Base-by-base conservation (phyloP, 2,888 invertebrate genomes). In the Caenorhabditis becei region DNA sequence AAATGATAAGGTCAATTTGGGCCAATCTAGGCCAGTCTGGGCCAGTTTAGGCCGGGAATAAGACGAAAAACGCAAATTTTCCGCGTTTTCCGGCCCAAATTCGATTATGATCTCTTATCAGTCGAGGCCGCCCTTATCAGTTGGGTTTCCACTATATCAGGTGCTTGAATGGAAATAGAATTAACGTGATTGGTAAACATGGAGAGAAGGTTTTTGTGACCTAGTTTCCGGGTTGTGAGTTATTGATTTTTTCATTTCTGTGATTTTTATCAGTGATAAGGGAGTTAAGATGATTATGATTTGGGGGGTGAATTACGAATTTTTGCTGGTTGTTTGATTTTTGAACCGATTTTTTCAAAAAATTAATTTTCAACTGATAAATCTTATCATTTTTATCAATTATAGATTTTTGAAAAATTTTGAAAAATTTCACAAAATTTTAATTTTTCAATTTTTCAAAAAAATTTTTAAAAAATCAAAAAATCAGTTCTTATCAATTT, bases 91-190 rank as follows among this genome's bases (percentile, higher is more conserved):
- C 41, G 11, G 20, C 5, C 47, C 47, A 5, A 70, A 70, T 70
- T 70, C 59, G 70, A 61, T 70, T 70, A 37, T 49, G 70, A 70
- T 70, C 61, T 70, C 35, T 70, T 70, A 70, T 70, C 70, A 70
- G 58, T 41, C 16, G 41, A 7, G 41, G 2, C 11, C 16, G 8
- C 18, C 11, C 18, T 47, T 47, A 47, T 47, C 47, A 47, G 5
- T 47, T 32, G 5, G 4, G 14, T 2, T 41, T 41, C 14, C 41
- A 3, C 41, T 14, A 41, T 41, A 41, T 41, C 41, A 41, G 41
- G 41, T 41, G 41, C 18, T 47, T 18, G 10, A 2, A 47, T 47
- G 18, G 47, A 47, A 47, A 47, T 47, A 47, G 47, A 47, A 47
- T 18, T 47, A 47, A 18, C 32, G 4, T 32, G 2, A 18, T 18